Evolutionary conservation across 64 coral and sea anemone genomes (phyloP).

Genomic region (Montipora sp.): DNA sequence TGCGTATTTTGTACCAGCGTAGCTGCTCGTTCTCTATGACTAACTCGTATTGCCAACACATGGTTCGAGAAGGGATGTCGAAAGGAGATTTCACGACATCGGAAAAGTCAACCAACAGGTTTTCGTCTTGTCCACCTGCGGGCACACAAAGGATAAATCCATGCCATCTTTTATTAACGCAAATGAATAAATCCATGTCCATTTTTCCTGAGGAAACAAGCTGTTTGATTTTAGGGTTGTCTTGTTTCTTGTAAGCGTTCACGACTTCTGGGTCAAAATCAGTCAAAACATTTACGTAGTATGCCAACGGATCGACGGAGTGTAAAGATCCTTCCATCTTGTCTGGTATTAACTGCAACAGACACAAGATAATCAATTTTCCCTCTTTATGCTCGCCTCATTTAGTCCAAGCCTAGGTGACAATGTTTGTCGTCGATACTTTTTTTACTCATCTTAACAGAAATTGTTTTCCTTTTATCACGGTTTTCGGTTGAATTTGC

Average conservation of each 20-base stretch:
- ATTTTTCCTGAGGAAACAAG: slow-evolving; percentile 41
- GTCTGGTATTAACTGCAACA: not conserved
- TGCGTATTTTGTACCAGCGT: slow-evolving; percentile 83
- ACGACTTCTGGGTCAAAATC: slow-evolving; percentile 65
- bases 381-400: too few relatives aligned
- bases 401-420: too few relatives aligned
- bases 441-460: too few relatives aligned
- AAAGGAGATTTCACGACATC: slow-evolving; percentile 64
- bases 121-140: slow-evolving; percentile 12
- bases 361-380: not conserved
- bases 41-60: slow-evolving; percentile 79
- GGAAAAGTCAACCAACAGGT: not conserved
- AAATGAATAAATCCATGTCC: slow-evolving; percentile 84
- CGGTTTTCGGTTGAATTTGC: too few relatives aligned
- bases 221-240: slow-evolving; percentile 18
- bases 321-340: slow-evolving; percentile 54
- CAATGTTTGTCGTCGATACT: too few relatives aligned
- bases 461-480: too few relatives aligned
- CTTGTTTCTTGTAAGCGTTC: slow-evolving; percentile 49
- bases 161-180: slow-evolving; percentile 74
- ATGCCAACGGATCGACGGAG: slow-evolving; percentile 64
- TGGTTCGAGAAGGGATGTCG: slow-evolving; percentile 10
- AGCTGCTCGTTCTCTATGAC: slow-evolving; percentile 62
- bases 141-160: slow-evolving; percentile 77
- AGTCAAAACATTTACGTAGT: slow-evolving; percentile 79